phyloP scores from a whole-genome alignment of 2,888 invertebrate genomes.

The Schizaphis graminum region DNA sequence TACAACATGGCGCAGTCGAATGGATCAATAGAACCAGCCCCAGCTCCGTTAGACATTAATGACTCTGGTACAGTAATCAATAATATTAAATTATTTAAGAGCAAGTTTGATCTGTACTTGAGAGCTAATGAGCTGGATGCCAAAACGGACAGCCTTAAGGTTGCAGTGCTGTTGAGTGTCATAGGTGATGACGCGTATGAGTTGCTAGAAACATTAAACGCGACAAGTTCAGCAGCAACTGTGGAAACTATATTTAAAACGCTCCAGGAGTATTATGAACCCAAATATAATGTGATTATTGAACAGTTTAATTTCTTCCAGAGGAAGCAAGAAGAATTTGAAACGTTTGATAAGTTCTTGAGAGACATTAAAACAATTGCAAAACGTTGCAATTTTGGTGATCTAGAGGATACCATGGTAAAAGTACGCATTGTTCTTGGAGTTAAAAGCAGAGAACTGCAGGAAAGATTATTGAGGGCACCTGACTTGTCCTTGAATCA shows the following conservation, averaged over 20 bases:
- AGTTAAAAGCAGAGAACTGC: not conserved
- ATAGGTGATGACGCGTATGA: constrained; percentile 41
- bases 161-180: constrained; percentile 4
- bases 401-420: constrained; percentile 2
- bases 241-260: not conserved
- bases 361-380: not conserved
- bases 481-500: too few relatives aligned
- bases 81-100: constrained; percentile 14
- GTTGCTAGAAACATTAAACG: constrained; percentile 8
- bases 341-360: constrained; percentile 6
- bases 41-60: constrained; percentile 17
- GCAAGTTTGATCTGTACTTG: constrained; percentile 33
- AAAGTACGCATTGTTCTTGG: constrained; percentile 3
- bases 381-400: not conserved
- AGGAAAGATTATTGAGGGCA: too few relatives aligned
- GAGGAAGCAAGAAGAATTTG: constrained; percentile 8
- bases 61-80: not conserved
- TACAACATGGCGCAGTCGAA: constrained; percentile 32
- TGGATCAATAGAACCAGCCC: not conserved
- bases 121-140: constrained; percentile 32
- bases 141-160: constrained; percentile 22
- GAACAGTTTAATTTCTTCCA: constrained; percentile 22
- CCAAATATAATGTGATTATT: constrained; percentile 17
- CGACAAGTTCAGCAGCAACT: not conserved
- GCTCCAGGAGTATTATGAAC: constrained; percentile 22